Evolutionary conservation across 1,140 invertebrate species (phyloP), one percentile per base, ranked within the genome.

Genomic region (Pseudomyrmex sp.): DNA sequence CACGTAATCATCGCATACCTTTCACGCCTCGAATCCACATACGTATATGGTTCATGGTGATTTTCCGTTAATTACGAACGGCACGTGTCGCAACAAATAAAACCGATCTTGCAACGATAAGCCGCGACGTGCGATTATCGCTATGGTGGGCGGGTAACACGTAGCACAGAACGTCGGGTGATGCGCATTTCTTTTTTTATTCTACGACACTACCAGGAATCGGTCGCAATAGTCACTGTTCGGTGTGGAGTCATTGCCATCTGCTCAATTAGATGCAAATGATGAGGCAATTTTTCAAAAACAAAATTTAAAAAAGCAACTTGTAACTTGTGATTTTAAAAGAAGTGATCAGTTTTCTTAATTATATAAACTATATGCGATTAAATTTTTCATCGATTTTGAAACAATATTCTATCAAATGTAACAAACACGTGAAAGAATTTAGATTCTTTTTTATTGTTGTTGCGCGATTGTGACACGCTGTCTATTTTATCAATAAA

Each of bases 51-150:
- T 66, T 69, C 54, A 87, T 77, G 85, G 69, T 87, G 85, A 88
- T 87, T 80, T 84, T 88, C 82, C 66, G 83, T 87, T 87, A 88
- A 88, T 88, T 88, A 87, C 69, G 74, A 48, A n/a, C 23, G 62
- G 56, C 59, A 62, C 80, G 79, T 54, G 58, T 80, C 76, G 54
- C 54, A 18, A 54, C 54, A 23, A 80, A 61, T 70, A 80, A 80
- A 80, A 72, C 48, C 23, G 76, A 80, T 80, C 48, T 10, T 23
- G 12, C 61, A n/a, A 20, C 74, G 68, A 80, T 72, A 70, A 80
- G 23, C 20, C 44, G 54, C 46, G 74, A 44, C 50, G 44, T 61
- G 46, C 44, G 66, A 80, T 80, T 80, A 61, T 80, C 20, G 44
- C 23, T 35, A 13, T 23, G 54, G 26, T 46, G 23, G 35, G 35